Percentiles rank a stretch among this genome's conserved stretches.
These are phyloP conservation scores for Bolinopsis microptera DNA, from an alignment of 37 sponge, comb jelly and placozoan species.

Conservation along the genomic window DNA sequence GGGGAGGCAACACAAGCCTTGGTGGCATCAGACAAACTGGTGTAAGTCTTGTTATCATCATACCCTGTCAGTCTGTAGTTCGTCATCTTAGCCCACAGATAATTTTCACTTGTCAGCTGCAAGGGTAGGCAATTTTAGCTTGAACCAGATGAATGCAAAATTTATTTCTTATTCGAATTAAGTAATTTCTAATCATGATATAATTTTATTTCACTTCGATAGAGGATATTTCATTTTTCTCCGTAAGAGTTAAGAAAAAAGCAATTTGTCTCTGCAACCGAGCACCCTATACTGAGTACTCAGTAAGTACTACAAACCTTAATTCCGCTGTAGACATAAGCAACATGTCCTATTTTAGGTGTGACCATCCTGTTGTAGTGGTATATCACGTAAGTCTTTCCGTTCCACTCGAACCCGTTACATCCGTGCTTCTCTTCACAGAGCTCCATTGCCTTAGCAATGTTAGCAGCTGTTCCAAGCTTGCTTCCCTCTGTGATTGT, in stretches of 20 bases:
- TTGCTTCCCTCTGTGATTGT: not conserved
- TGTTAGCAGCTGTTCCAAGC: not conserved
- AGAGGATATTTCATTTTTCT: too few relatives aligned
- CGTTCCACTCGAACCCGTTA: conserved; percentile 13
- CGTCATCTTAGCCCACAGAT: not conserved
- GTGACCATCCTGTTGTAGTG: not conserved
- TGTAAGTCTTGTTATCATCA: not conserved
- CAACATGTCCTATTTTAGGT: conserved; percentile 1
- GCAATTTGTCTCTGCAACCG: too few relatives aligned
- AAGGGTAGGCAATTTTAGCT: not conserved
- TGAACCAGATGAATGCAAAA: too few relatives aligned
- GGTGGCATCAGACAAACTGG: not conserved
- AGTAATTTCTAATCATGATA: too few relatives aligned
- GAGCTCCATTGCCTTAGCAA: not conserved
- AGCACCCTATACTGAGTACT: too few relatives aligned
- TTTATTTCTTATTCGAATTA: too few relatives aligned
- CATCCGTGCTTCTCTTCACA: conserved; percentile 3
- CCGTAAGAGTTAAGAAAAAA: too few relatives aligned
- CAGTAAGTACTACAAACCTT: too few relatives aligned
- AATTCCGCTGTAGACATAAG: not conserved
- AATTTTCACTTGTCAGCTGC: not conserved
- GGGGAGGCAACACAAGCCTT: not conserved
- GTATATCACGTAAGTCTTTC: not conserved
- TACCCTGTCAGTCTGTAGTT: not conserved
- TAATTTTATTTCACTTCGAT: too few relatives aligned